Conservation (phyloP, 2,888 invertebrate genomes). For the Nomada lathburiana region DNA sequence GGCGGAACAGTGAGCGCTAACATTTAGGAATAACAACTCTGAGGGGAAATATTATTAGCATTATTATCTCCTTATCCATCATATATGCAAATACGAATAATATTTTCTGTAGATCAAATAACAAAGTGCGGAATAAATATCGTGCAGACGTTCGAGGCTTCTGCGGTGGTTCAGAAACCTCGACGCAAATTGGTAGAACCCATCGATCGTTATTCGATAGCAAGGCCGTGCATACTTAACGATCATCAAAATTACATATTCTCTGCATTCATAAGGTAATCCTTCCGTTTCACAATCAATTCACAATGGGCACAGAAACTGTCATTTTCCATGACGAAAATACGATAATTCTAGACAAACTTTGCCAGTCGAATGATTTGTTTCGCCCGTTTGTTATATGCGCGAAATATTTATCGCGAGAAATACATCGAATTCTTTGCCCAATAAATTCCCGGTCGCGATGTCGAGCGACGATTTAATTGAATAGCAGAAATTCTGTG, state of each 20-base stretch:
- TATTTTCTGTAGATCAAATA: too few relatives aligned
- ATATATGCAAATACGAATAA: too few relatives aligned
- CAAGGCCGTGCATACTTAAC: conserved; percentile 25
- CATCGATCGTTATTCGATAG: conserved; percentile 22
- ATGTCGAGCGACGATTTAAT: conserved; percentile 32
- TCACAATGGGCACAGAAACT: too few relatives aligned
- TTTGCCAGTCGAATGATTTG: not conserved
- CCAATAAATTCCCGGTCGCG: conserved; percentile 1
- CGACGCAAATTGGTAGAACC: conserved; percentile 1
- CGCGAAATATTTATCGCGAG: conserved; percentile 11
- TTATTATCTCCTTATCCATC: too few relatives aligned
- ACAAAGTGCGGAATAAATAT: not conserved
- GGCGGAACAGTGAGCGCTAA: conserved; percentile 11
- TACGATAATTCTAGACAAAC: not conserved
- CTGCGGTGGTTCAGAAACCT: conserved; percentile 7
- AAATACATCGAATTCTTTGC: conserved; percentile 24
- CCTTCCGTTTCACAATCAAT: not conserved
- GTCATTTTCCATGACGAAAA: too few relatives aligned
- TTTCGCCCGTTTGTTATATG: not conserved
- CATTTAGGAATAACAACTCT: not conserved
- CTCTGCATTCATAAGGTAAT: not conserved
- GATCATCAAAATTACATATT: conserved; percentile 32
- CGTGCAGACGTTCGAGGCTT: not conserved
- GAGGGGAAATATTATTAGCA: not conserved
- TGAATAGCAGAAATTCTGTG: conserved; percentile 36